Evolutionary conservation across 2,113 vertebrate genomes (phyloP), one percentile per base, ranked within the genome.

Genomic region (Bothrops jararaca): DNA sequence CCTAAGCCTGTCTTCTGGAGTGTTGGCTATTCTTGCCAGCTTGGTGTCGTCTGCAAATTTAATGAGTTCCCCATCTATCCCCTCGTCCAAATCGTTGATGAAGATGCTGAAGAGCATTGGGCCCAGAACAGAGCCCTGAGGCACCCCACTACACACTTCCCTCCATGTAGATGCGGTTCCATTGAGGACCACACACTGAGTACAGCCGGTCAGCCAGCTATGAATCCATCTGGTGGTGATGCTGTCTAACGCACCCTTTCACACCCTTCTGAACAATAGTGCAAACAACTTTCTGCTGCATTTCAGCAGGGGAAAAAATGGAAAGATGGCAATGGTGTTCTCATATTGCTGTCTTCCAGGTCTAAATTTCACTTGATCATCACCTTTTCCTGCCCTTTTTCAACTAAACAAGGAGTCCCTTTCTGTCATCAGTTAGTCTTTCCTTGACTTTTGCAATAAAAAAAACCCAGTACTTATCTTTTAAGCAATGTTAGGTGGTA

Each of bases 341-440:
- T 45, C 34, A 22, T 20, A 45, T 89, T 64, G 89, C n/a, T 85
- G 11, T 10, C 54, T 52, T 85, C 56, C 5, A 4, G 39, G 24
- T 91, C 48, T 60, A 13, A 69, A 69, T 0, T 4, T 2, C 24
- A 52, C 11, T 90, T 91, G 39, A 22, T 88, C 12, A 48, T 4
- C 48, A 22, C 1, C n/a, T 45, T 86, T 87, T 89, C 54, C n/a
- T 52, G 57, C 20, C 24, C 88, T 45, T 57, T 89, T 48, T 29
- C 4, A 85, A 24, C 0, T 0, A 0, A 54, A 12, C 0, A 3
- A 0, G 2, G 50, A 29, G 18, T 20, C 2, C 56, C 57, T 12
- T 22, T 74, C 92, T 52, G 48, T 24, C 58, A 34, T 91, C 57
- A 45, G 20, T 60, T 15, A 58, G 13, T 4, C 10, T n/a, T 29